Evolutionary conservation across 2,113 vertebrate species (phyloP), one percentile per base, ranked within the genome.

Genomic region (Leiothrix lutea): DNA sequence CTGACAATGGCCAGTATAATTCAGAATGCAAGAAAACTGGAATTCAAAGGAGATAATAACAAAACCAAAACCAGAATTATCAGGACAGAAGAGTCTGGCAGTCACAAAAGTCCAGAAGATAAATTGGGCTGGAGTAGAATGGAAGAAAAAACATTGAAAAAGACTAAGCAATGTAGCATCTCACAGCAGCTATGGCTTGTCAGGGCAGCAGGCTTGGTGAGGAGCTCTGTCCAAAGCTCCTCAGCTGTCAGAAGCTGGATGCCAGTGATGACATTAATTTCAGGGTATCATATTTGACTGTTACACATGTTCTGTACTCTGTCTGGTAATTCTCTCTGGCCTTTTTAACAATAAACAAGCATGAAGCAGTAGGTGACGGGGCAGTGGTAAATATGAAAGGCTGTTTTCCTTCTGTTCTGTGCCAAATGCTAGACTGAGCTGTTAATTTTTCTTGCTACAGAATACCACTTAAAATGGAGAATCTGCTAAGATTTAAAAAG

Each of bases 91-190:
- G 48, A 26, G 26, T 77, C n/a, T 61, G 62, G 20, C 50, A 51
- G 33, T 67, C 54, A 47, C 0, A 0, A 16, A 45, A 50, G 23
- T 51, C 35, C 1, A 2, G 48, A 38, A 54, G 57, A 28, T 47
- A 16, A 18, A 28, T 8, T 1, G 9, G 23, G 10, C 26, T 47
- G 51, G 78, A 69, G 42, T 1, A 25, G 40, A 40, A 36, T 31
- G 53, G 29, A 60, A 69, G 20, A 33, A 48, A 48, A 40, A 75
- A 6, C 26, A 10, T n/a, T 48, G 12, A 3, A 44, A 29, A 6
- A 74, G 47, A 5, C 5, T 31, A 15, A 71, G 28, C n/a, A 54
- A 12, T 8, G 8, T 5, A 62, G 45, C 48, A 42, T 77, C 83
- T 64, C 19, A 17, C 12, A 88, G 60, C 56, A 86, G 62, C 80